Conservation (phyloP, 2,888 invertebrate species). For the Mesorhabditis spiculigera region DNA sequence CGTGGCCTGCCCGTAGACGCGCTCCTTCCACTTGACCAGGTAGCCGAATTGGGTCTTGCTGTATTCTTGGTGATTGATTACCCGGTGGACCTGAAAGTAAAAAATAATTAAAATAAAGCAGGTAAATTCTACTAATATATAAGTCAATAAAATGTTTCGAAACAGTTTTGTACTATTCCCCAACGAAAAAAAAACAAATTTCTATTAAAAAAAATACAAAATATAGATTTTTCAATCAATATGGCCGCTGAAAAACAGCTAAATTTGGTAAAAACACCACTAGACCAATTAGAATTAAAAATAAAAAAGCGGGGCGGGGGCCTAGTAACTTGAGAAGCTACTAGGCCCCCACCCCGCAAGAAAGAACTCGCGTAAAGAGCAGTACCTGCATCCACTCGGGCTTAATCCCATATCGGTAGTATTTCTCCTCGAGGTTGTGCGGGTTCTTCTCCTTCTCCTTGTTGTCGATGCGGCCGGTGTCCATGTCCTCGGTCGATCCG, state of each 20-base stretch:
- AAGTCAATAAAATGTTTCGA: too few relatives aligned
- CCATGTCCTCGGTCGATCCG: slow-evolving; percentile 55
- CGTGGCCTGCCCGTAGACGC: slow-evolving; percentile 92
- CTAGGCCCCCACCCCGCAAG: neutral
- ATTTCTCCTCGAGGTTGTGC: slow-evolving; percentile 63
- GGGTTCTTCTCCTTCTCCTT: slow-evolving; percentile 60
- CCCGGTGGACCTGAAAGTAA: slow-evolving; percentile 72
- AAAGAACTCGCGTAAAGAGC: slow-evolving; percentile 51
- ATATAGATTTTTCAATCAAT: too few relatives aligned
- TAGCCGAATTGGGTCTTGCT: slow-evolving; percentile 68
- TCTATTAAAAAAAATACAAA: slow-evolving; percentile 58
- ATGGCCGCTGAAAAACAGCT: too few relatives aligned
- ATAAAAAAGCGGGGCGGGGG: slow-evolving; percentile 27
- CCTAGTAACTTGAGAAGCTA: too few relatives aligned
- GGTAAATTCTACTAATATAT: slow-evolving; percentile 13
- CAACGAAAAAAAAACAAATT: slow-evolving; percentile 3
- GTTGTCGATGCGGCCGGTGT: slow-evolving; percentile 52
- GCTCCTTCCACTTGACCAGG: slow-evolving; percentile 94
- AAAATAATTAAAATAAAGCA: slow-evolving; percentile 26
- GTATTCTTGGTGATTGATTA: slow-evolving; percentile 78
- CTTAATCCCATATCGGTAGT: slow-evolving; percentile 85
- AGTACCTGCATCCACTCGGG: slow-evolving; percentile 87
- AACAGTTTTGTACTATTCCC: slow-evolving; percentile 62
- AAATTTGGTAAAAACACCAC: too few relatives aligned
- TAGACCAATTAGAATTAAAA: too few relatives aligned